phyloP scores from a whole-genome alignment of 2,113 vertebrate species.

The Protomyctophum bolini region DNA sequence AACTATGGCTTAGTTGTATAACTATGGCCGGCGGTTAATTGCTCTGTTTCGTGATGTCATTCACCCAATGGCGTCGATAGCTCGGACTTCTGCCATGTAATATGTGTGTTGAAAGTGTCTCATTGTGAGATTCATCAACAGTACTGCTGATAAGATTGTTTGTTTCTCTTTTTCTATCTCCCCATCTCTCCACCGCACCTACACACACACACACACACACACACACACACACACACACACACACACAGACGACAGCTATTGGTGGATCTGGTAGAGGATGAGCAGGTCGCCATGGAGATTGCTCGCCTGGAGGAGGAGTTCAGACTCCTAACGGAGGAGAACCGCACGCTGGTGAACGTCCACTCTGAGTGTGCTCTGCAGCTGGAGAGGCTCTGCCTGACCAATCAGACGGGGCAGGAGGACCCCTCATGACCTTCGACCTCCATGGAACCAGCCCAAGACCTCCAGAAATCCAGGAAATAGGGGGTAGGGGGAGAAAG shows the following conservation, averaged over 20 bases:
- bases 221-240: slow-evolving; percentile 10
- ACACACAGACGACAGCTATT: slow-evolving; percentile 88
- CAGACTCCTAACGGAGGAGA: slow-evolving; percentile 90
- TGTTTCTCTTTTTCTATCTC: not conserved
- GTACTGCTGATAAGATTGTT: not conserved
- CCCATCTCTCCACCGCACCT: slow-evolving; percentile 5
- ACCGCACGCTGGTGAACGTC: slow-evolving; percentile 86
- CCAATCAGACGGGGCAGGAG: slow-evolving; percentile 85
- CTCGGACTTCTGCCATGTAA: too few species aligned
- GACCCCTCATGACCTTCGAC: slow-evolving; percentile 88
- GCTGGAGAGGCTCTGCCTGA: slow-evolving; percentile 89
- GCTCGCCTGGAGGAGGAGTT: slow-evolving; percentile 90
- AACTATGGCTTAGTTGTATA: too few species aligned
- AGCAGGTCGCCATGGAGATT: slow-evolving; percentile 87
- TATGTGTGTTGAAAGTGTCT: too few species aligned
- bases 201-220: slow-evolving; percentile 8
- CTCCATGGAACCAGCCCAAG: slow-evolving; percentile 37
- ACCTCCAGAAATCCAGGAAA: slow-evolving; percentile 41
- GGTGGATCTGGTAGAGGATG: slow-evolving; percentile 90
- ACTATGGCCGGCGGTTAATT: too few species aligned
- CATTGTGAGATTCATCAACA: too few species aligned
- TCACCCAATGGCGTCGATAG: too few species aligned
- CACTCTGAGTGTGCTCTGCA: slow-evolving; percentile 89
- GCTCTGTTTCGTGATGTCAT: too few species aligned
- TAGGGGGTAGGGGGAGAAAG: slow-evolving; percentile 19